These are phyloP conservation scores for Pyrrhosoma nymphula DNA, from an alignment of 2,888 invertebrate species.

Conservation along the genomic window DNA sequence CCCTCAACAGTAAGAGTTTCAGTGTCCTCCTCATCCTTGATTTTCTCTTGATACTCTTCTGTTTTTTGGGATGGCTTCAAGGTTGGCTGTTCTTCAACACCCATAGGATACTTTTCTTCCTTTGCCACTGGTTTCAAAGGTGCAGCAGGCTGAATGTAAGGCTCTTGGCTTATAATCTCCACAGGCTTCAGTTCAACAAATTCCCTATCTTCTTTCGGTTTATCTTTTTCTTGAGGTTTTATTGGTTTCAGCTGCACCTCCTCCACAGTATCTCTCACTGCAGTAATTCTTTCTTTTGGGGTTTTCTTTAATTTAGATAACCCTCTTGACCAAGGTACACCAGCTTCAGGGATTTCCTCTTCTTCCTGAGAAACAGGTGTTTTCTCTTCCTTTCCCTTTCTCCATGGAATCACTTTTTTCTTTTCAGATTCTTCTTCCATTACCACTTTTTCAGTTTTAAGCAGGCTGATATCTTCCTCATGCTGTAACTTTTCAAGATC, in stretches of 20 bases:
- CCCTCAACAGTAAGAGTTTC: background rate
- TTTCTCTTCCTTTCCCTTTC: slow-evolving; percentile 9
- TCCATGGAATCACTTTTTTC: background rate
- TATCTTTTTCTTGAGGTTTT: slow-evolving; percentile 75
- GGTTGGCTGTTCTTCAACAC: background rate
- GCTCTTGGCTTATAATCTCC: background rate
- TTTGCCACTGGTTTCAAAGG: background rate
- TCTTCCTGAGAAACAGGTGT: background rate
- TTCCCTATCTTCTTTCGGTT: slow-evolving; percentile 74
- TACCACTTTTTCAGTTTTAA: background rate
- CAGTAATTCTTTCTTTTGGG: slow-evolving; percentile 71
- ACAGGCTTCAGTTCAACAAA: slow-evolving; percentile 69
- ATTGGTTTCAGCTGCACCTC: slow-evolving; percentile 70
- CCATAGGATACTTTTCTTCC: background rate
- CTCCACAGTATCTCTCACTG: slow-evolving; percentile 69
- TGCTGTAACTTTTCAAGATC: background rate
- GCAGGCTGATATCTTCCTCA: slow-evolving; percentile 41
- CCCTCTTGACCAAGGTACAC: slow-evolving; percentile 70
- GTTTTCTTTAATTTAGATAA: slow-evolving; percentile 72
- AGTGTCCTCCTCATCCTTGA: slow-evolving; percentile 43
- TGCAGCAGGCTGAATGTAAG: background rate
- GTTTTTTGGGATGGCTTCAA: slow-evolving; percentile 38
- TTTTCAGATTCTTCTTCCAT: slow-evolving; percentile 59
- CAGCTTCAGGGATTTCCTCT: background rate
- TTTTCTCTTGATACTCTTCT: slow-evolving; percentile 58